Conservation (phyloP, 2,888 invertebrate species). For the Prosopocoilus inquinatus region DNA sequence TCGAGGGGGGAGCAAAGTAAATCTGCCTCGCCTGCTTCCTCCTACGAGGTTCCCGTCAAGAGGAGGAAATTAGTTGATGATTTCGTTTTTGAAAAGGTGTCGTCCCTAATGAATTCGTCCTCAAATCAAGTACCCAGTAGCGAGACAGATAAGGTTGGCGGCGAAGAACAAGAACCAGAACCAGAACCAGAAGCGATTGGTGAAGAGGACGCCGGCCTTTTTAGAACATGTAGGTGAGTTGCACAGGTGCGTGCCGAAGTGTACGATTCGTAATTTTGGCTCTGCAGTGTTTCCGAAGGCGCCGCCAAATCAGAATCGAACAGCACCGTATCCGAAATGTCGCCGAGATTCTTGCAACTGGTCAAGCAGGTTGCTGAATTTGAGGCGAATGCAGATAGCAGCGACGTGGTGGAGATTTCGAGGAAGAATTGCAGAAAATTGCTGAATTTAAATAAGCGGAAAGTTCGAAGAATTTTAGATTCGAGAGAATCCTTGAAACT, state of each 20-base stretch:
- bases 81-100: not conserved
- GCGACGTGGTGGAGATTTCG: conserved; percentile 21
- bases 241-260: too few species aligned
- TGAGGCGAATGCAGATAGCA: not conserved
- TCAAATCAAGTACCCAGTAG: too few species aligned
- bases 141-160: conserved; percentile 4
- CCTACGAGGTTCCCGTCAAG: conserved; percentile 31
- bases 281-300: not conserved
- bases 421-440: conserved; percentile 26
- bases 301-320: not conserved
- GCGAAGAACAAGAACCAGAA: not conserved
- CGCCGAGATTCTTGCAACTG: conserved; percentile 24
- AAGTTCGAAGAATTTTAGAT: not conserved
- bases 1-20: conserved; percentile 6
- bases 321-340: conserved; percentile 10
- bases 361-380: conserved; percentile 4
- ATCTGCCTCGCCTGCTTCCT: not conserved
- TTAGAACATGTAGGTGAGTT: not conserved
- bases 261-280: too few species aligned
- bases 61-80: conserved; percentile 27
- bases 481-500: too few species aligned
- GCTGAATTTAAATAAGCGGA: conserved; percentile 13
- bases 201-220: not conserved
- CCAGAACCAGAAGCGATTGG: not conserved
- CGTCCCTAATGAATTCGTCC: too few species aligned